Base-by-base conservation (phyloP, 1,140 invertebrate genomes). In the Anoplolepis gracilipes region DNA sequence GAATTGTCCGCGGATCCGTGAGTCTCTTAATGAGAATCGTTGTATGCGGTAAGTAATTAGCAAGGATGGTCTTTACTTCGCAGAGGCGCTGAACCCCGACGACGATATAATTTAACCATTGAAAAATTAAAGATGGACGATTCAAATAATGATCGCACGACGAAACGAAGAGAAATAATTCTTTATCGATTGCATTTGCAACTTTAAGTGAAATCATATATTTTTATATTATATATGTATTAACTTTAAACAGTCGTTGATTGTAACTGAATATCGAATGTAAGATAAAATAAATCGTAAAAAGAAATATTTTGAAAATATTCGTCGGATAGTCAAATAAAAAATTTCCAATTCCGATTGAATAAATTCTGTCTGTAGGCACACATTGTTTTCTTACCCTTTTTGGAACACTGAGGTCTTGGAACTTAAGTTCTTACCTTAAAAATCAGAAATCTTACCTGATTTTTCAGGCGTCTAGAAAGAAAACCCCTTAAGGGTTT, bases 11-110 rank as follows among this genome's bases (percentile, higher is more conserved):
- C 16, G 57, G 69, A 30, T 3, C 59, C 46, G 42, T 42, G 42
- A 76, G n/a, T 22, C 30, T 36, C 67, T 39, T 81, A 69, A 81
- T 70, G 78, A 70, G 64, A 70, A 70, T 81, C 53, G 33, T 28
- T 16, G 76, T 36, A 57, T 2, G 30, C 11, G 28, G 53, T 36
- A 33, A 72, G 19, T 72, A 82, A 82, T 46, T 72, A 72, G 55
- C 55, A 7, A 11, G 11, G 11, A 16, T 19, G 30, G 30, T 73
- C 53, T 57, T 73, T 73, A 73, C 49, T 11, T 73, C 30, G 65
- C 22, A 5, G 13, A 36, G 39, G n/a, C 36, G 36, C 36, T 13
- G 2, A 67, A 46, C n/a, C 36, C 11, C 65, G 36, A 16, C 64
- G 53, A 25, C 39, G 22, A 25, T 16, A n/a, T 75, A 28, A 75